phyloP scores from a whole-genome alignment of 2,113 vertebrate species.

The Atlantisia rogersi region DNA sequence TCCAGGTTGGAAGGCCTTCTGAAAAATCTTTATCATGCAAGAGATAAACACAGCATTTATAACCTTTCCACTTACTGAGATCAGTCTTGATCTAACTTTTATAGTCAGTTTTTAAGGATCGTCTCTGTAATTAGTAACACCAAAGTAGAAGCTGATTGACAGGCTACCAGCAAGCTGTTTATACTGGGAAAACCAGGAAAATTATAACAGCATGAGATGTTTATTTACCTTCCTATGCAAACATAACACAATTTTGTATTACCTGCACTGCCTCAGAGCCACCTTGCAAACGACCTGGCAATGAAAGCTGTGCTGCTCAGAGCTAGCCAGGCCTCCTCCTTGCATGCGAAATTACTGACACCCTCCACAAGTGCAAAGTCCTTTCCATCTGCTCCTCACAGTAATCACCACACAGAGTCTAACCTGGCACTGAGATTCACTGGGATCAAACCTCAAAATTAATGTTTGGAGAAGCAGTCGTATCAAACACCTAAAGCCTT shows the following conservation, averaged over 20 bases:
- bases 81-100: background rate
- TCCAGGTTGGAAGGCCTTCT: background rate
- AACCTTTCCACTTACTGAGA: background rate
- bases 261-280: background rate
- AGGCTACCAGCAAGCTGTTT: background rate
- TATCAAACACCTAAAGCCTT: background rate
- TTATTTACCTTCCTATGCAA: background rate
- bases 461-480: background rate
- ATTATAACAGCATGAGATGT: background rate
- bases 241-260: background rate
- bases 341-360: background rate
- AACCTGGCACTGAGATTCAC: background rate
- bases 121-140: constrained; percentile 20
- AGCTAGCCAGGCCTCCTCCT: rapidly evolving
- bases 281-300: rapidly evolving
- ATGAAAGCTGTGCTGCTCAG: background rate
- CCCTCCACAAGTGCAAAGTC: background rate
- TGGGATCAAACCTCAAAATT: background rate
- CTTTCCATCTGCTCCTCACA: background rate
- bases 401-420: background rate
- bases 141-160: constrained; percentile 5
- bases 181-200: background rate
- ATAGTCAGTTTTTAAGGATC: constrained; percentile 14
- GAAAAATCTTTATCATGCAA: background rate
- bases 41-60: background rate